These are phyloP conservation scores for Cassiopea andromeda DNA, from an alignment of 30 jellyfish, hydroid and myxozoan genomes.

Conservation along the genomic window DNA sequence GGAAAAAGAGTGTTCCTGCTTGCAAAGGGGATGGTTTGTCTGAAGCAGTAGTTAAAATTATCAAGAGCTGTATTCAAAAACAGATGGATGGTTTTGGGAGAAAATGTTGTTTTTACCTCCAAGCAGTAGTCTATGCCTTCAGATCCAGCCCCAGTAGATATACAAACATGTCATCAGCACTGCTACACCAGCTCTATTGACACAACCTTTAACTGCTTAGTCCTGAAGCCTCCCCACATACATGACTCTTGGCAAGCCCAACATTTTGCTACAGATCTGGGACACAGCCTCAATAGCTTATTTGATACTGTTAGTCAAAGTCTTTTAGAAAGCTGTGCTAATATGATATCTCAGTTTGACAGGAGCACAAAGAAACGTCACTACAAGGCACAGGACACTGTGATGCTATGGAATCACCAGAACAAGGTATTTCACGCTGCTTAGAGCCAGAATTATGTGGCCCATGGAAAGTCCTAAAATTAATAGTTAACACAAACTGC, in stretches of 20 bases:
- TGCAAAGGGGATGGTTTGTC: no score
- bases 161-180: not conserved
- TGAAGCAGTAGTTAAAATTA: no score
- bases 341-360: constrained; percentile 34
- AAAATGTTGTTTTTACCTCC: no score
- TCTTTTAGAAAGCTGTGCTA: not conserved
- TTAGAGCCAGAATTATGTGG: constrained; percentile 50
- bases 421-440: constrained; percentile 41
- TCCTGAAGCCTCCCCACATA: not conserved
- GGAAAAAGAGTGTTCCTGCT: no score
- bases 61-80: no score
- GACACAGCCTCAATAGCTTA: not conserved
- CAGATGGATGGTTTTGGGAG: no score
- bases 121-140: no score
- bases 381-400: constrained; percentile 34
- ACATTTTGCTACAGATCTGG: constrained; percentile 30
- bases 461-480: constrained; percentile 14
- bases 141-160: not conserved
- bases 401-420: constrained; percentile 24
- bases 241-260: constrained; percentile 29
- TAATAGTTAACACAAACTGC: not conserved
- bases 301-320: constrained; percentile 15
- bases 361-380: constrained; percentile 22
- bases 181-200: not conserved
- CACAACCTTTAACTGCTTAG: no score